Conservation (phyloP, 2,888 invertebrate genomes). For the Ichneumon xanthorius region DNA sequence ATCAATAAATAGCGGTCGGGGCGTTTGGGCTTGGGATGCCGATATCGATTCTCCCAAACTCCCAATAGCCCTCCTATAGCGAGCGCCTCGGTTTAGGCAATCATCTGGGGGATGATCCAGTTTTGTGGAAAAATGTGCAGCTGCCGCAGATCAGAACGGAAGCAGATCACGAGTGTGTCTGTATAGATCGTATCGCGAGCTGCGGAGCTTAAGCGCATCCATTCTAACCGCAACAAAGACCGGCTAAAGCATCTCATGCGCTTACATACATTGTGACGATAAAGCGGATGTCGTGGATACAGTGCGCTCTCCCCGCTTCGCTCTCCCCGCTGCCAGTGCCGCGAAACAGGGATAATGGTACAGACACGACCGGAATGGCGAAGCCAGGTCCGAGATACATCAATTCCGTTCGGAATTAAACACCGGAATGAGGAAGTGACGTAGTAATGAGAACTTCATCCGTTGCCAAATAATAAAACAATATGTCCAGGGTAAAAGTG, state of each 20-base stretch:
- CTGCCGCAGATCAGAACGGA: not conserved
- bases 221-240: conserved; percentile 38
- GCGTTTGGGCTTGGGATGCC: not conserved
- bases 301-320: conserved; percentile 12
- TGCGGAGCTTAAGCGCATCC: conserved; percentile 35
- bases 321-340: not conserved
- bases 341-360: conserved; percentile 21
- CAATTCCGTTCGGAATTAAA: conserved; percentile 37
- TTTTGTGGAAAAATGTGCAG: not conserved
- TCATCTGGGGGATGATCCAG: not conserved
- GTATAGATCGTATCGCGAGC: conserved; percentile 8
- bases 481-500: no score
- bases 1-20: not conserved
- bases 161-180: not conserved
- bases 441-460: conserved; percentile 27
- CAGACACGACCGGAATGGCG: conserved; percentile 11
- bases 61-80: not conserved
- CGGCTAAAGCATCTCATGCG: conserved; percentile 30
- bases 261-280: conserved; percentile 37
- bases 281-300: conserved; percentile 23
- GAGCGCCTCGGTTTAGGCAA: not conserved
- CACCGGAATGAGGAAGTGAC: conserved; percentile 23
- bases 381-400: conserved; percentile 16
- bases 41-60: not conserved
- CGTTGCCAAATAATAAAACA: not conserved